Base-by-base conservation (phyloP, 1,140 invertebrate species). In the Calycopis cecrops region DNA sequence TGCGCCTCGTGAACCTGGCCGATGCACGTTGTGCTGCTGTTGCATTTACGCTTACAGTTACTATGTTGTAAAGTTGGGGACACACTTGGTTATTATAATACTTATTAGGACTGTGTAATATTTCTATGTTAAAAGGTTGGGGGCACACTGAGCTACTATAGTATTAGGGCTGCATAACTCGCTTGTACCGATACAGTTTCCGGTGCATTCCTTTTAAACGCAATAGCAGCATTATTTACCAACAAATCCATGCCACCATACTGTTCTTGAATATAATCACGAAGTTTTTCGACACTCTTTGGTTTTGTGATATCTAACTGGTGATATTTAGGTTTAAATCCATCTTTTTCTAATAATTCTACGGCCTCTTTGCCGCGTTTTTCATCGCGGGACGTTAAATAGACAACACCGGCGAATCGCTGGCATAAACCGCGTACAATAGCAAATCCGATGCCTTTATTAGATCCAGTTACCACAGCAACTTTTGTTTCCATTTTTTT, bases 161-260 rank as follows among this genome's bases (percentile, higher is more conserved):
- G n/a, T n/a, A n/a, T n/a, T n/a, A n/a, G n/a, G n/a, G n/a, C n/a
- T n/a, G n/a, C n/a, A n/a, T n/a, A n/a, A n/a, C n/a, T n/a, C 0
- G 94, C 94, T 88, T 96, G 94, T 16, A 91, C 87, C 1, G 75
- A 63, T 60, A 92, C 91, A 1, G 93, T 90, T 55, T 92, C 93
- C 1, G 88, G 89, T 0, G 92, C 89, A 55, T 77, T 75, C n/a
- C 59, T 56, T 83, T 91, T 93, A 70, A 91, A 95, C 3, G 93
- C 92, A 53, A 96, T 95, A 0, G 91, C 95, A 48, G 95, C 95
- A 89, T 97, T 97, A 72, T 96, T 96, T 0, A 97, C 90, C 10
- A 97, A 79, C 28, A 97, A 65, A 88, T 97, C 95, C 1, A 97
- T 76, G 0, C 94, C 93, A 9, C 91, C 92, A 78, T 96, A 90